These are phyloP conservation scores for Hippopotamyrus pictus DNA, from an alignment of 2,797 vertebrate species.

Conservation along the genomic window DNA sequence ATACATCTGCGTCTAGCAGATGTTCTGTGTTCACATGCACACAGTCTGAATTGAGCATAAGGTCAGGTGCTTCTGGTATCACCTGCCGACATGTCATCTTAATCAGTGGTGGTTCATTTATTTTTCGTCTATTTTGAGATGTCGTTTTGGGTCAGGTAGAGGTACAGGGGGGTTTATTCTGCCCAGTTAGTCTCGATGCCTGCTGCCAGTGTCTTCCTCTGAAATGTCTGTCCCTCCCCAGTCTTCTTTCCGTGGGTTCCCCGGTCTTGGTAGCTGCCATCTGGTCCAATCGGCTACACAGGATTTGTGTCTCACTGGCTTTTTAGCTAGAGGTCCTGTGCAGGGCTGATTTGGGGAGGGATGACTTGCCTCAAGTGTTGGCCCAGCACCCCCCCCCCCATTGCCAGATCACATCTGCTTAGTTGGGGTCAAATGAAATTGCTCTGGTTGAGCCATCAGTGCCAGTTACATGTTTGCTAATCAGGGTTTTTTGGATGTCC, in stretches of 20 bases:
- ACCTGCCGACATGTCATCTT: not conserved
- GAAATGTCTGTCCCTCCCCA: not conserved
- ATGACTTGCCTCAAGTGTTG: not conserved
- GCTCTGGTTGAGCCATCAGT: slow-evolving; percentile 26
- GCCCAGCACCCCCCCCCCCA: not conserved
- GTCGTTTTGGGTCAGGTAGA: not conserved
- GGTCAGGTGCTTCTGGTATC: not conserved
- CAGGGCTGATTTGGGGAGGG: not conserved
- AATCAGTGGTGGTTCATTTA: not conserved
- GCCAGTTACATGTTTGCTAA: slow-evolving; percentile 36
- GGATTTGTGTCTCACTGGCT: not conserved
- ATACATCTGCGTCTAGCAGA: not conserved
- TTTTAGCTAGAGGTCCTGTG: not conserved
- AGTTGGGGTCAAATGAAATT: slow-evolving; percentile 33
- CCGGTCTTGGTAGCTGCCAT: not conserved
- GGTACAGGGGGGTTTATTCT: not conserved
- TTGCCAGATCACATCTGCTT: slow-evolving; percentile 13
- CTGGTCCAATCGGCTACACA: not conserved
- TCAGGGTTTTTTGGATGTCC: not conserved
- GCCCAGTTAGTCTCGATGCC: not conserved
- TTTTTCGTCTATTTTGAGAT: not conserved
- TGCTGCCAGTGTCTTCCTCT: not conserved
- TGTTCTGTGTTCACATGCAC: not conserved
- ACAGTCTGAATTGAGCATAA: not conserved
- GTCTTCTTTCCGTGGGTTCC: not conserved